Conservation (phyloP, 2,797 vertebrate genomes). For the Lepilemur septentrionalis region DNA sequence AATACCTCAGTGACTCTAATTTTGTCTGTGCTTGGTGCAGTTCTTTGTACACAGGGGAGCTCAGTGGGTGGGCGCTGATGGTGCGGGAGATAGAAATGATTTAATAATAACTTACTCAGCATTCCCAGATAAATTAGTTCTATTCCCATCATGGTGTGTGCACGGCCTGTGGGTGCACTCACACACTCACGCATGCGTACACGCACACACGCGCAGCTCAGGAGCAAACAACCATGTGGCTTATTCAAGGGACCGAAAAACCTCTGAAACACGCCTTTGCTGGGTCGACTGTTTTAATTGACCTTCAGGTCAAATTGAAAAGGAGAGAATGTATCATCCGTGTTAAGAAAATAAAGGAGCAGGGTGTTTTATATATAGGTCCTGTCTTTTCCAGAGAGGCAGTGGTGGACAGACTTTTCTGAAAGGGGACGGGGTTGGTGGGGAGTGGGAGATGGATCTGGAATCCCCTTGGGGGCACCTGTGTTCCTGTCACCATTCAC, state of each 20-base stretch:
- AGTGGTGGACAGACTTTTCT: neutral
- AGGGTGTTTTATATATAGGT: neutral
- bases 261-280: neutral
- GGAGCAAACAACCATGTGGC: neutral
- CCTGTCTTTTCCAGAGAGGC: neutral
- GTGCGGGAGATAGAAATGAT: neutral
- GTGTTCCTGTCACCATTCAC: neutral
- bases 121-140: neutral
- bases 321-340: neutral
- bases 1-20: neutral
- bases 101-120: neutral
- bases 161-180: neutral
- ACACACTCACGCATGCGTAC: neutral
- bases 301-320: neutral
- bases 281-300: neutral
- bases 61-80: neutral
- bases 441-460: neutral
- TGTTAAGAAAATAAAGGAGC: neutral
- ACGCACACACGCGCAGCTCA: neutral
- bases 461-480: neutral
- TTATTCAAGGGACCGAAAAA: neutral
- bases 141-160: neutral
- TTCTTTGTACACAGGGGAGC: neutral
- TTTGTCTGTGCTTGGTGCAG: neutral
- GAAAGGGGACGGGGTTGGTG: neutral